Percentiles rank a stretch among this genome's conserved stretches.
Evolutionary conservation across 2,888 invertebrate species (phyloP).

Genomic region (Sinotaia quadrata): DNA sequence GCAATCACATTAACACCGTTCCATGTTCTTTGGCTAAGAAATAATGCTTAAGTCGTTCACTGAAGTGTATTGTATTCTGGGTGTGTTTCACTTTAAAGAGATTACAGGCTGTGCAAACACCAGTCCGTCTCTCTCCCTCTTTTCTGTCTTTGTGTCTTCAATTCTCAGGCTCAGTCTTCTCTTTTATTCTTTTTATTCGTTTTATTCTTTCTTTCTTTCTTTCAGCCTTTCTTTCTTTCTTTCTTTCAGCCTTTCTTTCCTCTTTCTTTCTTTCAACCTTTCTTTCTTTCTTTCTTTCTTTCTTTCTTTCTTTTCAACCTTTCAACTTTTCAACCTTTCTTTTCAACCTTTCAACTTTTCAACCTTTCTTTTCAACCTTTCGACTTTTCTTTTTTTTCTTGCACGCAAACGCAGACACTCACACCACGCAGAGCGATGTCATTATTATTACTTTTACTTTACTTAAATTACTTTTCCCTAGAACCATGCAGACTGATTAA

Average conservation of each 20-base stretch:
- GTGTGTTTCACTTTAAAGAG: too few species aligned
- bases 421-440: too few species aligned
- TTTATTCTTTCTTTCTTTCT: neutral
- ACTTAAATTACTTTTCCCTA: too few species aligned
- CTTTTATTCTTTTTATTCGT: neutral
- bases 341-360: neutral
- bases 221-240: neutral
- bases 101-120: too few species aligned
- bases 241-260: neutral
- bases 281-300: neutral
- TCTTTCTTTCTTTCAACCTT: neutral
- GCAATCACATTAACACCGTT: too few species aligned
- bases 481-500: too few species aligned
- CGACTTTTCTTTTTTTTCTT: neutral
- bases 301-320: neutral
- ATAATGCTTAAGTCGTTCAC: too few species aligned
- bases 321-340: neutral
- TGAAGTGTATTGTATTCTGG: too few species aligned
- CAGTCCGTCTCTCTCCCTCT: neutral
- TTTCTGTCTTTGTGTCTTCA: neutral
- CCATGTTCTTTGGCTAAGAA: too few species aligned
- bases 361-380: neutral
- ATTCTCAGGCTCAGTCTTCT: neutral
- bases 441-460: too few species aligned
- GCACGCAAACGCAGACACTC: too few species aligned